Base-by-base conservation (phyloP, 2,888 invertebrate genomes). In the Acronicta psi region DNA sequence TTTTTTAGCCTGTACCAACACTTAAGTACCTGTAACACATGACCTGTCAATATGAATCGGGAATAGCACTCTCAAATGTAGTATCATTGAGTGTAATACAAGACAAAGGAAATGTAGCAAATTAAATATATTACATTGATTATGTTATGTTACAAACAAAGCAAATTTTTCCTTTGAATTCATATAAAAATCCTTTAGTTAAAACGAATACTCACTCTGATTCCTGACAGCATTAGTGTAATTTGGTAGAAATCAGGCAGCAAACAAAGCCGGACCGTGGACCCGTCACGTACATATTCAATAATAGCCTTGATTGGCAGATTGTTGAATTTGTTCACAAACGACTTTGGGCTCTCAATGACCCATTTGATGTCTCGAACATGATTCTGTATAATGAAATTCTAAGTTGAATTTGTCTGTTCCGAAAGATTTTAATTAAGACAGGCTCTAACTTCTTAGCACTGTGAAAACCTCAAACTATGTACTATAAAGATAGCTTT, bases 251-350 rank as follows among this genome's bases (percentile, higher is more conserved):
- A 98, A 60, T 97, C 97, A 1, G 99, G 99, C 56, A 99, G 90
- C 11, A 99, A 94, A 81, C 99, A 97, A 3, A 98, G 97, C 69
- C 99, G 95, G 13, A 99, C 96, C 0, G 99, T 99, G 31, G 99
- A 99, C 0, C 99, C 99, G 91, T 99, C 99, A 56, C 99, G 96
- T 0, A 99, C 99, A 94, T 99, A 98, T 87, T 99, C 99, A 77
- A 99, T 97, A 57, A 99, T 96, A 43, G 99, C 99, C 89, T 97
- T 97, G 6, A 99, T 94, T 0, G 98, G 98, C 84, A 98, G 97
- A 36, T 97, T 96, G 65, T 96, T 97, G 70, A 96, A 96, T 81
- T 98, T 97, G 80, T 99, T 98, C 4, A 99, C 97, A 74, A 87
- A 92, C 96, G 84, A 80, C 70, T 93, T 93, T 0, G 92, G 88